Conservation (phyloP, 2,113 vertebrate species). For the Mystacornis crossleyi region DNA sequence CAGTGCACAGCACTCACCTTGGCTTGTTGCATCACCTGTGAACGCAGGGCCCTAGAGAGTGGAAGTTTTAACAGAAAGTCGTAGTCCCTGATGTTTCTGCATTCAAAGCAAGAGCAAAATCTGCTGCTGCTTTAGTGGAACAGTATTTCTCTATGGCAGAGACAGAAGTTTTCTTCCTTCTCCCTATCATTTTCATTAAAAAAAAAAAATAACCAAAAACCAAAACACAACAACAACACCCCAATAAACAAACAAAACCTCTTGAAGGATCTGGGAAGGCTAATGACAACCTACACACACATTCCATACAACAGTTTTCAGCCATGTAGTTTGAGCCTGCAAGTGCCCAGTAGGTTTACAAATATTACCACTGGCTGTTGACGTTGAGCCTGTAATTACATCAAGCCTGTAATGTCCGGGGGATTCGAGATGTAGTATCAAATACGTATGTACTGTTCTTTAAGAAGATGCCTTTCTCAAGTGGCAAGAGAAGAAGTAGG, state of each 20-base stretch:
- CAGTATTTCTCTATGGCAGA: not conserved
- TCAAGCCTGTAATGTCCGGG: not conserved
- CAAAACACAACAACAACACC: not conserved
- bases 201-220: not conserved
- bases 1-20: not conserved
- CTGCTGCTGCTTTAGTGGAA: not conserved
- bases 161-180: not conserved
- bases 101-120: not conserved
- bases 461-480: not conserved
- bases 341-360: not conserved
- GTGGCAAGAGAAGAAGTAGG: not conserved
- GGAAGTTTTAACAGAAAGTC: not conserved
- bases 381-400: not conserved
- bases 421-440: fast-evolving
- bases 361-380: not conserved
- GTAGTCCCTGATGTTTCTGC: not conserved
- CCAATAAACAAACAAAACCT: not conserved
- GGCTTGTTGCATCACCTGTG: not conserved
- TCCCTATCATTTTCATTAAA: not conserved
- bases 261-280: not conserved
- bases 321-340: not conserved
- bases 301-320: not conserved
- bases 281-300: not conserved
- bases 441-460: not conserved
- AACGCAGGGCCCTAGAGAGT: not conserved